phyloP scores from a whole-genome alignment of 2,113 vertebrate species.

The Dryoscopus gambensis region DNA sequence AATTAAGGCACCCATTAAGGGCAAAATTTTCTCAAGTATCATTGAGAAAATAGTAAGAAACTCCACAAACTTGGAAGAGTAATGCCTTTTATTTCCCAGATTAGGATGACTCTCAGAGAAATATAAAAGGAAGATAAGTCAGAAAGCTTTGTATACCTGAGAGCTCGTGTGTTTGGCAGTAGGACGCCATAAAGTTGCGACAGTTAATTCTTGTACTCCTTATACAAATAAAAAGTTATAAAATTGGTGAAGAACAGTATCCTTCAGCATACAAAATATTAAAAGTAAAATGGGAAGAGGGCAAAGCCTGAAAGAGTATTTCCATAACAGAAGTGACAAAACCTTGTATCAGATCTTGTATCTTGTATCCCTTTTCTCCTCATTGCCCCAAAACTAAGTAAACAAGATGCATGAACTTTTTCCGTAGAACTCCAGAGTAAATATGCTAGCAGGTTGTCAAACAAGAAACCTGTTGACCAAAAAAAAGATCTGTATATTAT shows the following conservation, averaged over 20 bases:
- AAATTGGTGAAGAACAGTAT: neutral
- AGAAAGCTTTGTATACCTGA: neutral
- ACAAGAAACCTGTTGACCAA: neutral
- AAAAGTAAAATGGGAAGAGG: neutral
- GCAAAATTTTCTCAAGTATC: neutral
- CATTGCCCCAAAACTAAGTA: neutral
- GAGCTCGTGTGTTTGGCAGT: neutral
- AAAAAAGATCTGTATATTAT: neutral
- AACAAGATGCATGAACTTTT: neutral
- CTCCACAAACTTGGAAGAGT: neutral
- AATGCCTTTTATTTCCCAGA: neutral
- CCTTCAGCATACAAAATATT: neutral
- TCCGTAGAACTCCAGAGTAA: neutral
- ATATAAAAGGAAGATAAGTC: neutral
- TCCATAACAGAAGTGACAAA: neutral
- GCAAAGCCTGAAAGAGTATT: neutral
- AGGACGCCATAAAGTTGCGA: neutral
- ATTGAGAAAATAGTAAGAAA: neutral
- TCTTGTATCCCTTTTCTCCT: neutral
- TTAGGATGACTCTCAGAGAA: neutral
- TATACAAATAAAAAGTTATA: neutral
- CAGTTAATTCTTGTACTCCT: neutral
- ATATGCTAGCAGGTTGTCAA: neutral
- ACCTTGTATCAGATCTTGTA: no score
- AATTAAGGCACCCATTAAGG: neutral